Evolutionary conservation across 2,888 invertebrate genomes (phyloP), one percentile per base, ranked within the genome.

Genomic region (Nomada hirtipes): DNA sequence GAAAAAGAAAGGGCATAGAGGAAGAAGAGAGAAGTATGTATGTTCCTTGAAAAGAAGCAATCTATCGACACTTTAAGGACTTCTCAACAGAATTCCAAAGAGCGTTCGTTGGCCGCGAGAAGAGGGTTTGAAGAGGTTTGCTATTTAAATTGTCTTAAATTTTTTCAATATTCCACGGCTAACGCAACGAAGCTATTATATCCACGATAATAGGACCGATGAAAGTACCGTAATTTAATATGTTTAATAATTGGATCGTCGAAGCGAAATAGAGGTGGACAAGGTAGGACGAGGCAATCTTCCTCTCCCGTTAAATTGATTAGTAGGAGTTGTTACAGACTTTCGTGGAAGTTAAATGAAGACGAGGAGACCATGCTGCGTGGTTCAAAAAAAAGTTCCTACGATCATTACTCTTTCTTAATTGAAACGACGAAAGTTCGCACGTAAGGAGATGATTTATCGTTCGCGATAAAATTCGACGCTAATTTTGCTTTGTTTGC

Each of bases 31-130:
- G 63, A 15, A 15, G 15, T 15, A 23, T 23, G 23, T 23, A 23
- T 23, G 23, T 29, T 20, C 26, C 26, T 61, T 29, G 11, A 26
- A 52, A 44, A 50, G 76, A 65, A 77, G 55, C 52, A 26, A 77
- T 72, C 59, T 20, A 65, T 73, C 64, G 65, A 59, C 59, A 65
- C 36, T 65, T 73, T 11, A 50, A 23, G 26, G 23, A 26, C 36
- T 20, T 50, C 15, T 44, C 63, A 29, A 29, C 44, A 36, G 50
- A 23, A 72, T 44, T 72, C 59, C 44, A 26, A 69, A 70, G 42
- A 15, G 60, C 23, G 60, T 69, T 69, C 70, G 70, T 75, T n/a
- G 52, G 42, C 26, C 20, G 11, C 7, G 42, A 42, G 10, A 57
- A 52, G n/a, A 3, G 55, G 11, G 4, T n/a, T n/a, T n/a, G n/a